These are phyloP conservation scores for Oncorhynchus tshawytscha DNA, from an alignment of 2,113 vertebrate species.

Conservation along the genomic window DNA sequence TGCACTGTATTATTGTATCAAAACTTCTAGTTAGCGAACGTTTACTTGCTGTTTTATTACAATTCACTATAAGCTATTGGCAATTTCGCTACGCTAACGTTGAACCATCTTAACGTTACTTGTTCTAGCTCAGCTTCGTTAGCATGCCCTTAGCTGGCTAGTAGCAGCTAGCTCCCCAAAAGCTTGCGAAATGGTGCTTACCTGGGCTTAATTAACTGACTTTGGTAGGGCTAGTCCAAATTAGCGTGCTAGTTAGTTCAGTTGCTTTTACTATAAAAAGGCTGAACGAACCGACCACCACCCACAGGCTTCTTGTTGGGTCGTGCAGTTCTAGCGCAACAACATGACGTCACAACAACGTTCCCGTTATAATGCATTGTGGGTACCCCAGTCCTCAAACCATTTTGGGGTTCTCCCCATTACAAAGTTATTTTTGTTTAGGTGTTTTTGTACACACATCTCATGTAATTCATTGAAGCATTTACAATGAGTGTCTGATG, in stretches of 20 bases:
- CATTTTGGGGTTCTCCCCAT: no score
- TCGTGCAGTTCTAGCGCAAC: slow-evolving; percentile 17
- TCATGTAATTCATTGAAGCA: not conserved
- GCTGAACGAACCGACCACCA: slow-evolving; percentile 35
- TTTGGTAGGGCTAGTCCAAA: not conserved
- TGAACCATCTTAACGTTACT: slow-evolving; percentile 25
- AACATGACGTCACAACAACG: slow-evolving; percentile 64
- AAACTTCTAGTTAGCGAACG: no score
- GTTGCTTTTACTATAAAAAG: not conserved
- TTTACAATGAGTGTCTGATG: not conserved
- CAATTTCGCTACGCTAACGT: no score
- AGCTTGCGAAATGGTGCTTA: slow-evolving; percentile 20
- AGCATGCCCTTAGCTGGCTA: not conserved
- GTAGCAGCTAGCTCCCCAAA: not conserved
- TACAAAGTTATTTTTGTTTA: not conserved
- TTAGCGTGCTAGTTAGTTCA: not conserved
- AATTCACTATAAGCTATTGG: no score
- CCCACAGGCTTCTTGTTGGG: slow-evolving; percentile 43
- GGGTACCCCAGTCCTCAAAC: slow-evolving; percentile 10
- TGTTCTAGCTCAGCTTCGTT: slow-evolving; percentile 23
- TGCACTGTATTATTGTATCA: no score
- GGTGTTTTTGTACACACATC: not conserved
- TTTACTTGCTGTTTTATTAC: no score
- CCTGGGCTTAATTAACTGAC: slow-evolving; percentile 40
- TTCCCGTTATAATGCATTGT: slow-evolving; percentile 35